Evolutionary conservation across 1,140 invertebrate species (phyloP), one percentile per base, ranked within the genome.

Genomic region (Aleiodes sp.): DNA sequence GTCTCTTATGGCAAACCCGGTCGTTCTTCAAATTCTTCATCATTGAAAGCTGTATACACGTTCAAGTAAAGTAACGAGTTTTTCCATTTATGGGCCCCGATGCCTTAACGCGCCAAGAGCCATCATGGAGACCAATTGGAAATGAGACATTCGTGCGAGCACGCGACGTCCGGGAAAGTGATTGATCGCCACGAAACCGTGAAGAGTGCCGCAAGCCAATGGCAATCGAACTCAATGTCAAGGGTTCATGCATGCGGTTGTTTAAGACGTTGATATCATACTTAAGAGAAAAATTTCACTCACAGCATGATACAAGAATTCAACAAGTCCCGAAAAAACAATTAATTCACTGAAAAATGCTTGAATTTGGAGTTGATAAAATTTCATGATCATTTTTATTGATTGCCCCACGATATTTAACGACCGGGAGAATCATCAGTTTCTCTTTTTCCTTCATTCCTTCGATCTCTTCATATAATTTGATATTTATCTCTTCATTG

Each of bases 141-240:
- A 69, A 69, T 62, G 67, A 63, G 67, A 69, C 41, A 56, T 69
- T 62, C 59, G 12, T 52, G 19, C 29, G 37, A 43, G 57, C 67
- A 69, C 67, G 67, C 60, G 28, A 56, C 57, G 59, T 35, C 26
- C 66, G 57, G 66, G 66, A 69, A 69, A 69, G 39, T 69, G 59
- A 69, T 69, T 62, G 67, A 69, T 69, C 31, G 35, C 59, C n/a
- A 46, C 28, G 56, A 31, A 60, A 63, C 60, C 35, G 16, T 37
- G 28, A 63, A 39, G 35, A 63, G 16, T n/a, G 35, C 60, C 35
- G 31, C 2, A n/a, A 63, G 31, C 6, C 46, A 52, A 24, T n/a
- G n/a, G 19, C 21, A 52, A 21, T n/a, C 41, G 41, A 46, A 52
- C 21, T 26, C 6, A 52, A 24, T 52, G 46, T 52, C 46, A 24